These are phyloP conservation scores for Drosophila mimetica DNA, from an alignment of 2,888 invertebrate species.

Conservation along the genomic window DNA sequence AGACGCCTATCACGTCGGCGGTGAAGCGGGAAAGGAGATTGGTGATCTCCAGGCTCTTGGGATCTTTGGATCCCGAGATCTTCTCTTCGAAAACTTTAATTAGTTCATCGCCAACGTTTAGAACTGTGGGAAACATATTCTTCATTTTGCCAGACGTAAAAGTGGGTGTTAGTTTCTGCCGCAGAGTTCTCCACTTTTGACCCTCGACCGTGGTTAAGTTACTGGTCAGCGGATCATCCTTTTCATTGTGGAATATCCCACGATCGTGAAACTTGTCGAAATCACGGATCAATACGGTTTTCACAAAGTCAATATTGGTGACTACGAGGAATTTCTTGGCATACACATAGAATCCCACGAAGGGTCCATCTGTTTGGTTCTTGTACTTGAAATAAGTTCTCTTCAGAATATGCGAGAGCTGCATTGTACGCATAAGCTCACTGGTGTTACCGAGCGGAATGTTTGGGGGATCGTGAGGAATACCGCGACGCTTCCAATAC, in stretches of 20 bases:
- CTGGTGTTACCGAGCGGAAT: neutral
- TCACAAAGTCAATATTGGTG: neutral
- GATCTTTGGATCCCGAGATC: neutral
- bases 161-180: neutral
- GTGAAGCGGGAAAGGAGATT: neutral
- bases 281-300: neutral
- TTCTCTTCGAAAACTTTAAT: neutral
- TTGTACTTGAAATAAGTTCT: neutral
- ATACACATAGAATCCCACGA: neutral
- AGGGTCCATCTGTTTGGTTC: neutral
- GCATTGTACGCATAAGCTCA: neutral
- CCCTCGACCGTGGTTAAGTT: neutral
- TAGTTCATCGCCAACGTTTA: neutral
- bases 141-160: neutral
- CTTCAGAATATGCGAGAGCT: neutral
- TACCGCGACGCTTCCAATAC: neutral
- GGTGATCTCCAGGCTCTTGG: neutral
- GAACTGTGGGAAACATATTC: neutral
- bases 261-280: conserved; percentile 1
- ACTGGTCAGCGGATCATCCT: neutral
- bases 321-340: neutral
- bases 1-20: neutral
- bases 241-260: neutral
- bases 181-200: neutral
- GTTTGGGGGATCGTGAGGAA: neutral